Conservation (phyloP, 2,797 vertebrate species). For the Microctenopoma lineatum region DNA sequence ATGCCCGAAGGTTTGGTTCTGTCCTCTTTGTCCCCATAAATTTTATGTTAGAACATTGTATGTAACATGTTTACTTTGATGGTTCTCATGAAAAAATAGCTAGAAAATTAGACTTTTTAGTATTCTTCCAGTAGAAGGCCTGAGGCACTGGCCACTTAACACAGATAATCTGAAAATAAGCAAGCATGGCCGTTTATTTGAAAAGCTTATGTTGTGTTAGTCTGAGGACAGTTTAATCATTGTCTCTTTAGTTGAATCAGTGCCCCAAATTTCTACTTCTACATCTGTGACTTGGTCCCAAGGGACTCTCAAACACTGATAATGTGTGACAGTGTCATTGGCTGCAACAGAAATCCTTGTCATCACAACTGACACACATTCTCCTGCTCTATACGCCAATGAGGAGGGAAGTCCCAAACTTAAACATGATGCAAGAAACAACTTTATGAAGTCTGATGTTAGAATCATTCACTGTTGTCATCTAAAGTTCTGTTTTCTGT, state of each 20-base stretch:
- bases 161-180: background rate
- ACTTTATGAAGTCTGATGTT: conserved; percentile 2
- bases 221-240: conserved; percentile 16
- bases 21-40: background rate
- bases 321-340: conserved; percentile 8
- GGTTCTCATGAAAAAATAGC: too few species aligned
- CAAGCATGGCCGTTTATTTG: conserved; percentile 6
- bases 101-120: too few species aligned
- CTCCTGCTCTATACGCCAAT: background rate
- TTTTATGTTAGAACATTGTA: background rate
- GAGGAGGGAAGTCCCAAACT: conserved; percentile 12
- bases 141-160: background rate
- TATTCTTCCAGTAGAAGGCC: too few species aligned
- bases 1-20: background rate
- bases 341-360: conserved; percentile 13
- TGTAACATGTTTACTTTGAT: too few species aligned
- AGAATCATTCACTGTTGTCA: conserved; percentile 6
- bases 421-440: conserved; percentile 10
- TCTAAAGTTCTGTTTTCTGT: background rate
- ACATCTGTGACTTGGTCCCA: conserved; percentile 56
- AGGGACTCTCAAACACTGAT: conserved; percentile 17
- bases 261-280: conserved; percentile 45
- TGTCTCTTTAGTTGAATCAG: conserved; percentile 32
- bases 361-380: conserved; percentile 30
- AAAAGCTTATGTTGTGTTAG: background rate